phyloP scores from a whole-genome alignment of 2,113 vertebrate species.

The Pseudorhombus dupliciocellatus region DNA sequence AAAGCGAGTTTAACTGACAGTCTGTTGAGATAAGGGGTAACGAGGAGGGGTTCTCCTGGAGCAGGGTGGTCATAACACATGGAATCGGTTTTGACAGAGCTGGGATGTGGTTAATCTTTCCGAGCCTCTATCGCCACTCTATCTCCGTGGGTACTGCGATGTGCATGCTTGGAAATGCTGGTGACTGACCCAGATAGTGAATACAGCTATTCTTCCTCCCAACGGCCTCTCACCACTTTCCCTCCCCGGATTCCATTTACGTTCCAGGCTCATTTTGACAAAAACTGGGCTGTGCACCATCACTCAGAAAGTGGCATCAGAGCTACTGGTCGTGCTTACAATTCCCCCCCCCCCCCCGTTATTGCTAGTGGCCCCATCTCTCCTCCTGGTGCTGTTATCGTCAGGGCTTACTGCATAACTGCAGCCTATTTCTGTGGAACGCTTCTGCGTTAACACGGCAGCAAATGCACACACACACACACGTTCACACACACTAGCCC shows the following conservation, averaged over 20 bases:
- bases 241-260: conserved; percentile 59
- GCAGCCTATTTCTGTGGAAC: conserved; percentile 16
- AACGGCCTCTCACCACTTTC: conserved; percentile 35
- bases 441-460: conserved; percentile 1
- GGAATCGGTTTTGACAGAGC: conserved; percentile 63
- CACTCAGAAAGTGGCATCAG: conserved; percentile 38
- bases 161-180: conserved; percentile 45
- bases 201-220: conserved; percentile 45
- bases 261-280: conserved; percentile 33
- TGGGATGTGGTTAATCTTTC: conserved; percentile 66
- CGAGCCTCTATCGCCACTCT: conserved; percentile 68
- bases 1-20: conserved; percentile 64
- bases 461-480: neutral
- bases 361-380: conserved; percentile 11
- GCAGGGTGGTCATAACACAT: conserved; percentile 66
- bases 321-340: neutral
- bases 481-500: neutral
- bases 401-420: conserved; percentile 17
- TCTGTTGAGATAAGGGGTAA: conserved; percentile 69
- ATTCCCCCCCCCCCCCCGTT: neutral
- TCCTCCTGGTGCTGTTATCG: conserved; percentile 6
- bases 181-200: conserved; percentile 71
- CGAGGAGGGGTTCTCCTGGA: conserved; percentile 59
- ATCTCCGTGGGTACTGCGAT: conserved; percentile 58
- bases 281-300: conserved; percentile 34